Evolutionary conservation across 2,113 vertebrate genomes (phyloP).

Genomic region (Paedocypris sp.): DNA sequence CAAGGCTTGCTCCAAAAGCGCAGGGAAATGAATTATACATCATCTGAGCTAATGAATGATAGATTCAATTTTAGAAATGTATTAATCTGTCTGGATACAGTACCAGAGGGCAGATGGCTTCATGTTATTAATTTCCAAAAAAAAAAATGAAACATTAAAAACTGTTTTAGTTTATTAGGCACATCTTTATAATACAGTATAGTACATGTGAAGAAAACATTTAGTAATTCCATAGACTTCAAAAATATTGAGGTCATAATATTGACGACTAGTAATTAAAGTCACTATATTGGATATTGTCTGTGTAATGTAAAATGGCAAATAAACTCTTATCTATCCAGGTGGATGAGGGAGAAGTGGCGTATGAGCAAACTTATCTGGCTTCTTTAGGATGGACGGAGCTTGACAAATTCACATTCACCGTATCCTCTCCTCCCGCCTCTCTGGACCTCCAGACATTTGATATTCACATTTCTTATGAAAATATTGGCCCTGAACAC

Average conservation of each 20-base stretch:
- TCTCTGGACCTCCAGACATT: slow-evolving; percentile 66
- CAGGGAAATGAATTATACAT: slow-evolving; percentile 19
- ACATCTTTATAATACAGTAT: too few relatives aligned
- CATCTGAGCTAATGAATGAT: background rate
- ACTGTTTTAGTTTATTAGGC: too few relatives aligned
- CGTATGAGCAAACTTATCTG: slow-evolving; percentile 61
- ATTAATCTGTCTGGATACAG: too few relatives aligned
- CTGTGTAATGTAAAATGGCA: background rate
- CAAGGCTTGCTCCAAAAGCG: background rate
- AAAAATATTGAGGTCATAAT: too few relatives aligned
- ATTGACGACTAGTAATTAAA: too few relatives aligned
- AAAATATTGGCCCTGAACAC: slow-evolving; percentile 56
- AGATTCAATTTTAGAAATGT: too few relatives aligned
- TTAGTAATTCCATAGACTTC: too few relatives aligned
- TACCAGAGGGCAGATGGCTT: too few relatives aligned
- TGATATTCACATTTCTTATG: slow-evolving; percentile 73
- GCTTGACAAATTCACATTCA: slow-evolving; percentile 73
- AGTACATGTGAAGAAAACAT: too few relatives aligned
- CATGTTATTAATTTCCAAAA: too few relatives aligned
- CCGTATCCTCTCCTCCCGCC: slow-evolving; percentile 63
- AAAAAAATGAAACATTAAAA: too few relatives aligned
- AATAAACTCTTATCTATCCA: slow-evolving; percentile 39
- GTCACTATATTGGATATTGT: too few relatives aligned
- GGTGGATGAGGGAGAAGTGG: slow-evolving; percentile 67
- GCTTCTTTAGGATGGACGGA: slow-evolving; percentile 62